Conservation (phyloP, 2,113 vertebrate genomes). For the Cephalophus harveyi region DNA sequence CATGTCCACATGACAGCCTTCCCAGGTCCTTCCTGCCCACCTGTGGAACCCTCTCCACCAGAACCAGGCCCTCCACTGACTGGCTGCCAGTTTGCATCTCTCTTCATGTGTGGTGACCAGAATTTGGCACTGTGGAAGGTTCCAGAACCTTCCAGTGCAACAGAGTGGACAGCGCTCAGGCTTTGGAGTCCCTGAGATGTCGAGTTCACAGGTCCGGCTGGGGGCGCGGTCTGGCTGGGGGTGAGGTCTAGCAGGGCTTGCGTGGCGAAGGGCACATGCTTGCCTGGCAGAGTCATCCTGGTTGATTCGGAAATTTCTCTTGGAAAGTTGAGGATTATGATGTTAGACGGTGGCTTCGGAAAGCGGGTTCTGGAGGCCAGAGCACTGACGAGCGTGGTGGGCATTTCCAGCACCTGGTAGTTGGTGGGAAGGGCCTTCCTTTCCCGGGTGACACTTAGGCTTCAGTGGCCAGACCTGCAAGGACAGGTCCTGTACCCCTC, state of each 20-base stretch:
- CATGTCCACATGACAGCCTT: not conserved
- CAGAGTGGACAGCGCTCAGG: not conserved
- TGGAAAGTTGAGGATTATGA: not conserved
- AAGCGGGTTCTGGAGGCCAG: not conserved
- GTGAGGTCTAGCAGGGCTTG: not conserved
- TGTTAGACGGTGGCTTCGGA: not conserved
- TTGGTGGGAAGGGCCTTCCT: not conserved
- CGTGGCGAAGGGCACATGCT: not conserved
- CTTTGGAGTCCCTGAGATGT: not conserved
- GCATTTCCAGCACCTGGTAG: not conserved
- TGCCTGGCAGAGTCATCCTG: not conserved
- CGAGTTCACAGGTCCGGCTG: not conserved
- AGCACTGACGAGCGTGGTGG: not conserved
- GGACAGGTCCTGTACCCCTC: not conserved
- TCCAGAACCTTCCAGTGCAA: not conserved
- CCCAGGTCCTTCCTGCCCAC: not conserved
- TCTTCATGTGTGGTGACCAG: not conserved
- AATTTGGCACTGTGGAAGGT: not conserved
- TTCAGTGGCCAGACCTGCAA: not conserved
- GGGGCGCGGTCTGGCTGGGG: not conserved
- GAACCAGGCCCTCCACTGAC: too few relatives aligned
- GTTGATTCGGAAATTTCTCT: not conserved
- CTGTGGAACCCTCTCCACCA: rapidly evolving
- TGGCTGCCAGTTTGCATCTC: not conserved
- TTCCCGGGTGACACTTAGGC: not conserved